phyloP scores from a whole-genome alignment of 2,113 vertebrate genomes.

The Accipiter virgatus region DNA sequence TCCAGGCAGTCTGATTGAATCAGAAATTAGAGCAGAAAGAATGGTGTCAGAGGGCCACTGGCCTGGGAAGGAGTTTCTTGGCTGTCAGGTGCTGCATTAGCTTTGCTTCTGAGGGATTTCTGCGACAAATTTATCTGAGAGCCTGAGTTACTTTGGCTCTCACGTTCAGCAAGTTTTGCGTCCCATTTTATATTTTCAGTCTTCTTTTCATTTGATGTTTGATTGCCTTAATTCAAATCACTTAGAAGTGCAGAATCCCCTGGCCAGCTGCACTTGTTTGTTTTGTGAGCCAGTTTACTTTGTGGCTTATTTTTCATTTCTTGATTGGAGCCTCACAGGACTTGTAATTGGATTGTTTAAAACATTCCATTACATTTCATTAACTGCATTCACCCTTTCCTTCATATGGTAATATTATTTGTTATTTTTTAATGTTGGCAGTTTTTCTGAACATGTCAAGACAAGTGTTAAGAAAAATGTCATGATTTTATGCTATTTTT shows the following conservation, averaged over 20 bases:
- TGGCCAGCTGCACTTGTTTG: background rate
- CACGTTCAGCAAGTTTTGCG: background rate
- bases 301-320: background rate
- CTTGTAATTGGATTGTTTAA: background rate
- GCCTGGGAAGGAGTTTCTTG: conserved; percentile 38
- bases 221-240: background rate
- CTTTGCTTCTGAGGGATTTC: background rate
- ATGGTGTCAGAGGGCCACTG: conserved; percentile 18
- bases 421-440: background rate
- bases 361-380: background rate
- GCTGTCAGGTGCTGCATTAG: conserved; percentile 25
- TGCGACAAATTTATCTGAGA: background rate
- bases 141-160: background rate
- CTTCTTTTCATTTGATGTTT: background rate
- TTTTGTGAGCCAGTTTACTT: background rate
- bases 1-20: conserved; percentile 37
- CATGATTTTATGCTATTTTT: background rate
- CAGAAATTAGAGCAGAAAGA: conserved; percentile 53
- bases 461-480: background rate
- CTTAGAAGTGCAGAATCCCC: background rate
- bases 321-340: background rate
- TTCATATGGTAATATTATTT: background rate
- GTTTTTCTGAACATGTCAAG: conserved; percentile 10
- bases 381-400: background rate
- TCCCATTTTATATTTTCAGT: conserved; percentile 9